Base-by-base conservation (phyloP, 2,888 invertebrate genomes). In the Hecatera dysodea region DNA sequence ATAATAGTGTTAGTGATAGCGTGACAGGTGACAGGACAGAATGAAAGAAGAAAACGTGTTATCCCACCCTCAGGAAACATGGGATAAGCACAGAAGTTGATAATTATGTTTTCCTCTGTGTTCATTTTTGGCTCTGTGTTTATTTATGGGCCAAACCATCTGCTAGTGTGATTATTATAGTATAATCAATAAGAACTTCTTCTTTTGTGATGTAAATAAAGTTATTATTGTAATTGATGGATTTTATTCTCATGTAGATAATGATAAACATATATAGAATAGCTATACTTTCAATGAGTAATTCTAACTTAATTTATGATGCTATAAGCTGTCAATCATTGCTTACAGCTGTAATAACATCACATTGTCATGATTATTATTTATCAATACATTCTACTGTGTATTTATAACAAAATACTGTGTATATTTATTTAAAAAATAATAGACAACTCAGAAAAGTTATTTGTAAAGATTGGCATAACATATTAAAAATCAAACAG, bases 341-440 rank as follows among this genome's bases (percentile, higher is more conserved):
- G 24, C 27, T 55, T 19, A 74, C 29, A 8, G 17, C 9, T 24
- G n/a, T 12, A n/a, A 74, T 42, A 55, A 44, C 27, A 52, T 61
- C 33, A 1, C 39, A 4, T 61, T 15, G 15, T 36, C n/a, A 19
- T 44, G 9, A 27, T 27, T 71, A 24, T 22, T 24, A 52, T 24
- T 17, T n/a, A 33, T 15, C 4, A 39, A 53, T 33, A 57, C 5
- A 52, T 72, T 39, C n/a, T 46, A n/a, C 19, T 17, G 6, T 50
- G 12, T 33, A 42, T 72, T 48, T n/a, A 24, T 33, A 42, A 15
- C 42, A 70, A 71, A 22, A 42, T 1, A 3, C 15, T 60, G 5
- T 42, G 17, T 29, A 3, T 15, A 11, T 9, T 9, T 22, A 12
- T 33, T 29, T 52, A 22, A 9, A 61, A 19, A 8, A 64, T 36